Evolutionary conservation across 2,888 invertebrate species (phyloP).

Genomic region (Augochlorella aurata): DNA sequence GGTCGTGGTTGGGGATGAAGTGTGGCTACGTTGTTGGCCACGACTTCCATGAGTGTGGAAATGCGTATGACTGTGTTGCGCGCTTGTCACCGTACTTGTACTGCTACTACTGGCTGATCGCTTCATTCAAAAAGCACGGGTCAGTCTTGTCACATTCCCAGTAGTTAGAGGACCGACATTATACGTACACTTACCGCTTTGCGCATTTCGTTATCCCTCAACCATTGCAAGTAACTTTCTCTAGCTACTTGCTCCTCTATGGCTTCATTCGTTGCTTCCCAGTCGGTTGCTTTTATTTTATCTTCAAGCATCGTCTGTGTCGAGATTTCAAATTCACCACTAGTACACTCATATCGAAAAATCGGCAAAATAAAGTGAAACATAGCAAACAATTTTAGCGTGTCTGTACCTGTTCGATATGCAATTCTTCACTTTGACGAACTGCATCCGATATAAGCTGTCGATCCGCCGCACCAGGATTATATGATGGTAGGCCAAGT

Average conservation of each 20-base stretch:
- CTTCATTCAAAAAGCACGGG: slow-evolving; percentile 62
- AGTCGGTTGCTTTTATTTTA: slow-evolving; percentile 93
- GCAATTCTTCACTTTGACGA: slow-evolving; percentile 89
- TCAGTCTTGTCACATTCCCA: slow-evolving; percentile 21
- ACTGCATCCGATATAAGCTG: slow-evolving; percentile 89
- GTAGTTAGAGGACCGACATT: not conserved
- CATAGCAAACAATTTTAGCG: not conserved
- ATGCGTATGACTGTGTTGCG: slow-evolving; percentile 77
- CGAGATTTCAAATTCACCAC: not conserved
- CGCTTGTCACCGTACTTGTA: slow-evolving; percentile 78
- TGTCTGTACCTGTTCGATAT: slow-evolving; percentile 88
- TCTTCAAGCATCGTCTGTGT: slow-evolving; percentile 93
- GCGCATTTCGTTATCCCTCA: slow-evolving; percentile 86
- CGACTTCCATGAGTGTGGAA: slow-evolving; percentile 77
- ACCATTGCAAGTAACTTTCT: slow-evolving; percentile 92
- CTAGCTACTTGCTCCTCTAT: slow-evolving; percentile 93
- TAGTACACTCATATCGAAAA: not conserved
- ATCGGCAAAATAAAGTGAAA: not conserved
- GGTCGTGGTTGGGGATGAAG: slow-evolving; percentile 75
- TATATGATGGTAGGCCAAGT: slow-evolving; percentile 90
- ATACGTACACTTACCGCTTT: slow-evolving; percentile 79
- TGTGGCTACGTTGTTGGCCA: slow-evolving; percentile 75
- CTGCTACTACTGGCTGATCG: slow-evolving; percentile 78
- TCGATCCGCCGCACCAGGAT: slow-evolving; percentile 88
- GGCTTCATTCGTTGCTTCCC: slow-evolving; percentile 96